Evolutionary conservation across 2,888 invertebrate species (phyloP).

Genomic region (Melieria picta): DNA sequence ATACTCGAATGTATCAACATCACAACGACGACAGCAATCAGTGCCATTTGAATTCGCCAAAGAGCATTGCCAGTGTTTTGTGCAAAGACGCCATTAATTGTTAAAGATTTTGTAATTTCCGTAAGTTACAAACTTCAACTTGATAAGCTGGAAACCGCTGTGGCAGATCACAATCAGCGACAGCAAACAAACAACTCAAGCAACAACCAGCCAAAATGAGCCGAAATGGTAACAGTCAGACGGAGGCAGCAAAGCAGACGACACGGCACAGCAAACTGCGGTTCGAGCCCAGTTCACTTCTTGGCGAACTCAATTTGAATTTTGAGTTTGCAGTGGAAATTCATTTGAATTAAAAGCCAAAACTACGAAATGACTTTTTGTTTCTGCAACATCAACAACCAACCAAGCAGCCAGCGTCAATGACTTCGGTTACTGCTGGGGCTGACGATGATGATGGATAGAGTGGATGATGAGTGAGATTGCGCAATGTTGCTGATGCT

Average conservation of each 20-base stretch:
- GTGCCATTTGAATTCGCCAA: too few relatives aligned
- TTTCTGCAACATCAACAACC: neutral
- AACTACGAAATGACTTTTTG: neutral
- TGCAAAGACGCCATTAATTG: too few relatives aligned
- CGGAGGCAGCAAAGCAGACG: neutral
- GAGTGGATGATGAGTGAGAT: slow-evolving; percentile 33
- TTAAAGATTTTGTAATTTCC: too few relatives aligned
- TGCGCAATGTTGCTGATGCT: slow-evolving; percentile 31
- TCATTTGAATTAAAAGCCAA: slow-evolving; percentile 27
- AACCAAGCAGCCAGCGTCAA: neutral
- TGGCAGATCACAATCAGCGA: too few relatives aligned
- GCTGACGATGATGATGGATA: slow-evolving; percentile 14
- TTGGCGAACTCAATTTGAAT: slow-evolving; percentile 17
- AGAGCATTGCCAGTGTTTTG: too few relatives aligned
- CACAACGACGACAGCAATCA: too few relatives aligned
- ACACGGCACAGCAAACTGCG: neutral
- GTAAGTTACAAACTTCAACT: too few relatives aligned
- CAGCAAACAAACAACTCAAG: too few relatives aligned
- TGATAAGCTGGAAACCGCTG: too few relatives aligned
- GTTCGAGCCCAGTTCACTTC: neutral
- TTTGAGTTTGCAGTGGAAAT: slow-evolving; percentile 11
- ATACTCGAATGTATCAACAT: too few relatives aligned
- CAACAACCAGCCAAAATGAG: neutral
- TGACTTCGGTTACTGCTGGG: slow-evolving; percentile 16
- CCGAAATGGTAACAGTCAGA: neutral